Evolutionary conservation across 2,113 vertebrate species (phyloP), one percentile per base, ranked within the genome.

Genomic region (Sisor rabdophorus): DNA sequence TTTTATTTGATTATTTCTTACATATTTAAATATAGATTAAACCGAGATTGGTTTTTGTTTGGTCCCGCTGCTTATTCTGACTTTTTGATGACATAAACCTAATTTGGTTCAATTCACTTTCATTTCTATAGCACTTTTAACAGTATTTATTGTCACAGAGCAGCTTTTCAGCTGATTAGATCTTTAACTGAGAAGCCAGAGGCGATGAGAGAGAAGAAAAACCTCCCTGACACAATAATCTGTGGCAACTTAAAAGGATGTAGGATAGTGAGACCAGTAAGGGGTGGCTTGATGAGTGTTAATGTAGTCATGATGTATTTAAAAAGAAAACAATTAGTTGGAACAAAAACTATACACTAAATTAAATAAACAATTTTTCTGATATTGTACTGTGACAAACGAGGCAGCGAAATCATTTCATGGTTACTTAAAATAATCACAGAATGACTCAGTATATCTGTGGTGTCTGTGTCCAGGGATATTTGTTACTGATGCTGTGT

Each of bases 361-460:
- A 17, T 8, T 48, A 36, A 60, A 44, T 67, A 12, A 20, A 10
- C 19, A 63, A 1, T 40, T 24, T 30, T 67, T 30, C 12, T 28
- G 26, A 47, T 22, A 75, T 55, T 44, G 52, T 24, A 22, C 28
- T 16, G 52, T 65, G 52, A 75, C 48, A 63, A 63, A 74, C 20
- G 12, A 17, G 50, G 22, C 50, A 75, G 28, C 19, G 36, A 48
- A 75, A 75, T 65, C 55, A 67, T 65, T 61, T 44, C 60, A 68
- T 55, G 36, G 9, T 56, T 64, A 67, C 61, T 48, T 76, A 58
- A 76, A 76, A 67, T 76, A 67, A 76, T 48, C 55, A 59, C 53
- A 59, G 52, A 26, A 26, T 78, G 80, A 81, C 76, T 78, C 76
- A 64, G 24, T 50, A 50, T 48, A 22, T 67, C 26, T 67, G 36